phyloP scores from a whole-genome alignment of 2,888 invertebrate species.

The Sinohyriopsis cumingii region DNA sequence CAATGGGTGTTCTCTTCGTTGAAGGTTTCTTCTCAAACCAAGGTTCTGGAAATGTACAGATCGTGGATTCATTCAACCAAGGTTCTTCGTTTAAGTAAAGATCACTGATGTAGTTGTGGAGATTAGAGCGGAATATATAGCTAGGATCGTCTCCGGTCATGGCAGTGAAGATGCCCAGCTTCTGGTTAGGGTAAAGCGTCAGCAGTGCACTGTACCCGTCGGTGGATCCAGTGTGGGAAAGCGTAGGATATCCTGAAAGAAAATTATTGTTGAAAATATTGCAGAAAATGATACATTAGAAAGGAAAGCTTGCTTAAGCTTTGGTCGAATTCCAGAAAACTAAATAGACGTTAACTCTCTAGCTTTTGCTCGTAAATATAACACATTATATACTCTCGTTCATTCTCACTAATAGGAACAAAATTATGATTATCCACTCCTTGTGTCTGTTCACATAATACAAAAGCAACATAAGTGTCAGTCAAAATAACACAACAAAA shows the following conservation, averaged over 20 bases:
- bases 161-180: constrained; percentile 52
- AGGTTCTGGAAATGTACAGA: constrained; percentile 64
- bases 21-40: constrained; percentile 23
- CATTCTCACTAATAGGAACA: too few relatives aligned
- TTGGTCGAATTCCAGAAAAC: too few relatives aligned
- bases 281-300: too few relatives aligned
- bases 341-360: too few relatives aligned
- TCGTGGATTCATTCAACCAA: constrained; percentile 58
- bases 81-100: constrained; percentile 54
- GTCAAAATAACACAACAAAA: too few relatives aligned
- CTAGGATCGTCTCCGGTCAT: constrained; percentile 49
- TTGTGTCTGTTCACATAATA: too few relatives aligned
- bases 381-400: too few relatives aligned
- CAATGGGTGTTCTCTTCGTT: not conserved
- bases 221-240: constrained; percentile 54
- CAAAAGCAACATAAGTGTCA: too few relatives aligned
- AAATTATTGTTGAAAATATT: not conserved
- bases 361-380: too few relatives aligned
- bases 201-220: constrained; percentile 54
- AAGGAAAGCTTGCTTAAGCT: too few relatives aligned
- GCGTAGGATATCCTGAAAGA: constrained; percentile 46
- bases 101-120: constrained; percentile 59
- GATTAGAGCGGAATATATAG: constrained; percentile 41
- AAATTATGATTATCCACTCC: too few relatives aligned
- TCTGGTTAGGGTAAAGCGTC: constrained; percentile 45